These are phyloP conservation scores for Platichthys stellatus DNA, from an alignment of 2,113 vertebrate genomes.

Conservation along the genomic window DNA sequence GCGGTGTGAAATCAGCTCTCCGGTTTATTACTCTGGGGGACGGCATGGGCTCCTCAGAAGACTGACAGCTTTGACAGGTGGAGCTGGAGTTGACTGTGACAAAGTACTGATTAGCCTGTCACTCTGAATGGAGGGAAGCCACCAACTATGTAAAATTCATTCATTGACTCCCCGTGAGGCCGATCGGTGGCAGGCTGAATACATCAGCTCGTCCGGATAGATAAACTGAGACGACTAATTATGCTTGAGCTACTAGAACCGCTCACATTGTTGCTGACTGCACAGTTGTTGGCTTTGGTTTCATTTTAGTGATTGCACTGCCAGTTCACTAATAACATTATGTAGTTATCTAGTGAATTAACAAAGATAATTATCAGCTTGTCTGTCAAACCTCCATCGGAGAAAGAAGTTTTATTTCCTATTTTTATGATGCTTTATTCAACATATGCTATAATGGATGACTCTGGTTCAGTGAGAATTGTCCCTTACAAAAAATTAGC, in stretches of 20 bases:
- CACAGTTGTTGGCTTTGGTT: constrained; percentile 3
- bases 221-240: constrained; percentile 57
- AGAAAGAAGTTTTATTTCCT: too few relatives aligned
- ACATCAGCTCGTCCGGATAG: constrained; percentile 16
- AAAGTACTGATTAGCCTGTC: constrained; percentile 78
- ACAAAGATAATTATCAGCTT: constrained; percentile 27
- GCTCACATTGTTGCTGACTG: constrained; percentile 10
- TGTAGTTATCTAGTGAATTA: constrained; percentile 33
- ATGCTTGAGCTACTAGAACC: constrained; percentile 25
- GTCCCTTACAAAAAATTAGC: too few relatives aligned
- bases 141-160: constrained; percentile 67
- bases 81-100: constrained; percentile 66
- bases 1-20: constrained; percentile 58
- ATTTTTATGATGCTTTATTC: not conserved
- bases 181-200: constrained; percentile 39
- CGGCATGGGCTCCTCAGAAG: constrained; percentile 57
- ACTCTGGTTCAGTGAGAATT: too few relatives aligned
- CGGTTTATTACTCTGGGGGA: constrained; percentile 74
- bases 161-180: constrained; percentile 41
- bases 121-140: constrained; percentile 62
- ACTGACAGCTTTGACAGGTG: constrained; percentile 77
- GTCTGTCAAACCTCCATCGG: constrained; percentile 30
- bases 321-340: constrained; percentile 39
- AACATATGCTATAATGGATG: too few relatives aligned
- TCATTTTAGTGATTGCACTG: constrained; percentile 20